These are phyloP conservation scores for Ecliptopera silaceata DNA, from an alignment of 2,888 invertebrate genomes.

Conservation along the genomic window DNA sequence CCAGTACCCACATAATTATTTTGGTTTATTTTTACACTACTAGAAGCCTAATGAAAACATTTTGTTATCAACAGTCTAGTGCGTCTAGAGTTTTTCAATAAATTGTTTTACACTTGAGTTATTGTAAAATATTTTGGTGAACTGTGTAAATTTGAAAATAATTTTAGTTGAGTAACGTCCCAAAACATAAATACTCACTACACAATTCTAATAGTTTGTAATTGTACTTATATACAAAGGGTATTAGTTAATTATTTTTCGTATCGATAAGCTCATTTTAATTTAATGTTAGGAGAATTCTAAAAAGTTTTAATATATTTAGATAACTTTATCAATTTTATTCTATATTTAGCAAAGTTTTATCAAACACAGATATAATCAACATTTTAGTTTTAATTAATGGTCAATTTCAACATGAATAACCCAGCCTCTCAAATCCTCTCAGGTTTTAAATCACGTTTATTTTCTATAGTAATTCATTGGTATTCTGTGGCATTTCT, in stretches of 20 bases:
- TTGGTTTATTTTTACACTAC: constrained; percentile 19
- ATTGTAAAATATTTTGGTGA: constrained; percentile 34
- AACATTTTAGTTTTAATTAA: too few relatives aligned
- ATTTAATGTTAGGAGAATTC: too few relatives aligned
- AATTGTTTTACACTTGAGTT: constrained; percentile 40
- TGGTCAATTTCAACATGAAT: too few relatives aligned
- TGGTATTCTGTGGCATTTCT: too few relatives aligned
- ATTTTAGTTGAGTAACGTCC: constrained; percentile 18
- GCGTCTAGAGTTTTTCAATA: constrained; percentile 43
- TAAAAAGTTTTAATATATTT: too few relatives aligned
- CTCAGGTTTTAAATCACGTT: too few relatives aligned
- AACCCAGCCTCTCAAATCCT: too few relatives aligned
- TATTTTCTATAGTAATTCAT: too few relatives aligned
- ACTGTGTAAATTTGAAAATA: constrained; percentile 22
- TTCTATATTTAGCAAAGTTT: too few relatives aligned
- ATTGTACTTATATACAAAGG: not conserved
- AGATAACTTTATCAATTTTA: too few relatives aligned
- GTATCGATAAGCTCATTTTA: too few relatives aligned
- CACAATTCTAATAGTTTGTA: constrained; percentile 17
- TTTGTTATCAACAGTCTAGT: constrained; percentile 56
- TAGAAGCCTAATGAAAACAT: constrained; percentile 47
- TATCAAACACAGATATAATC: too few relatives aligned
- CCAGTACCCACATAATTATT: not conserved
- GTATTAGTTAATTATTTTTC: constrained; percentile 1
- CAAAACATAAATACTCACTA: constrained; percentile 20